Percentiles rank a stretch among this genome's conserved stretches.
Conservation (phyloP, 1,140 invertebrate genomes). For the Drosophila rufa region DNA sequence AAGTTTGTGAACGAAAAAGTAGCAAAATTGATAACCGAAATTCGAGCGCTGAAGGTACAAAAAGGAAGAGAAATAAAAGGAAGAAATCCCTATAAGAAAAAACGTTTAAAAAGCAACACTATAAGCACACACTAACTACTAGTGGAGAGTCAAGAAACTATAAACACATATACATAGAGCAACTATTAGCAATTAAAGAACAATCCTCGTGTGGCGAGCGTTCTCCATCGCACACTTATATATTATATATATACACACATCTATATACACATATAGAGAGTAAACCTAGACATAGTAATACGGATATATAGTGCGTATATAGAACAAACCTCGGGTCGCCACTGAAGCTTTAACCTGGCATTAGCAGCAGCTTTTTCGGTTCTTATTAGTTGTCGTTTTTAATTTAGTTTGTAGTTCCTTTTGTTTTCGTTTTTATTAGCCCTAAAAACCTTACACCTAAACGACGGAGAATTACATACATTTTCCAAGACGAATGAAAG, state of each 20-base stretch:
- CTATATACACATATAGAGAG: constrained; percentile 4
- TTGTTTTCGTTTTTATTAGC: constrained; percentile 50
- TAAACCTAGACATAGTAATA: constrained; percentile 30
- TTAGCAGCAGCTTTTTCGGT: constrained; percentile 41
- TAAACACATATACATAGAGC: constrained; percentile 39
- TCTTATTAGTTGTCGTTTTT: constrained; percentile 43
- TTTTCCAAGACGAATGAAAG: constrained; percentile 38
- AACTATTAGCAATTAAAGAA: constrained; percentile 63
- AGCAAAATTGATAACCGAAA: constrained; percentile 65
- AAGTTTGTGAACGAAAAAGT: constrained; percentile 52
- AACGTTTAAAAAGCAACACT: constrained; percentile 38
- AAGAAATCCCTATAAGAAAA: constrained; percentile 24
- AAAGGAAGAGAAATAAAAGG: constrained; percentile 34
- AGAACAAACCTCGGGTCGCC: constrained; percentile 53
- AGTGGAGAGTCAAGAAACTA: constrained; percentile 52
- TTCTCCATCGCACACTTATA: constrained; percentile 21
- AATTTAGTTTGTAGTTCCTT: constrained; percentile 52
- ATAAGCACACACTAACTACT: constrained; percentile 52
- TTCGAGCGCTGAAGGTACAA: constrained; percentile 85
- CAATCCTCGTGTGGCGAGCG: constrained; percentile 43
- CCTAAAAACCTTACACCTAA: constrained; percentile 21
- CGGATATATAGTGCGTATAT: constrained; percentile 38
- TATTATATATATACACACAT: constrained; percentile 23
- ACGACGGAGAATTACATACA: constrained; percentile 34
- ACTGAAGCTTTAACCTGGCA: constrained; percentile 53